These are phyloP conservation scores for Thereuonema tuberculata DNA, from an alignment of 1,140 invertebrate species.

Conservation along the genomic window DNA sequence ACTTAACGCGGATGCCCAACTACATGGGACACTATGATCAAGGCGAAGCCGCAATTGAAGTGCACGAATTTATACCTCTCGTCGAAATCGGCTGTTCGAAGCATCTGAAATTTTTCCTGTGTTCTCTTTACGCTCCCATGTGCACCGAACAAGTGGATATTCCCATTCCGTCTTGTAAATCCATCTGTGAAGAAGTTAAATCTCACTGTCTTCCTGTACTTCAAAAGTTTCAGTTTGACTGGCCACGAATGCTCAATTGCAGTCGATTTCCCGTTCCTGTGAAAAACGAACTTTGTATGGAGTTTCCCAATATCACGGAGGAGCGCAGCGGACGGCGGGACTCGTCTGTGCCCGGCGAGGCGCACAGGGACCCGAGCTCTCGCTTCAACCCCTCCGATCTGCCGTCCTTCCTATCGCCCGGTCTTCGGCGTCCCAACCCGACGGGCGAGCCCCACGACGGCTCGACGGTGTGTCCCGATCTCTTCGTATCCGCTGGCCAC, in stretches of 20 bases:
- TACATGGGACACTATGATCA: conserved; percentile 61
- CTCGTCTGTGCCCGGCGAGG: background rate
- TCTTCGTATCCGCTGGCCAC: background rate
- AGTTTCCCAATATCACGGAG: conserved; percentile 10
- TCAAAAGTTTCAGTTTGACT: conserved; percentile 31
- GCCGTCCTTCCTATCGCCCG: background rate
- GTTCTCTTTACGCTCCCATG: conserved; percentile 37
- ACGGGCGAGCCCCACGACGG: too few species aligned
- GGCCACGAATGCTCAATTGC: conserved; percentile 34
- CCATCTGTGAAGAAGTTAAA: conserved; percentile 15
- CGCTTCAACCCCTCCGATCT: background rate
- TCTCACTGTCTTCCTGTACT: conserved; percentile 31
- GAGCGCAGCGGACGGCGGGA: background rate
- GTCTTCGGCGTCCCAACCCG: background rate
- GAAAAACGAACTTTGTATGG: conserved; percentile 9
- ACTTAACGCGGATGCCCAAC: conserved; percentile 76
- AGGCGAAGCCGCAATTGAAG: conserved; percentile 52
- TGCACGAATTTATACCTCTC: conserved; percentile 36
- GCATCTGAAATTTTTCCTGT: conserved; percentile 36
- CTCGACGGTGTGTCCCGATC: background rate
- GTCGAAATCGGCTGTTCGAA: conserved; percentile 35
- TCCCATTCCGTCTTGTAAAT: conserved; percentile 20
- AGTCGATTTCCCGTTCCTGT: conserved; percentile 16
- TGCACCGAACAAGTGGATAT: conserved; percentile 25
- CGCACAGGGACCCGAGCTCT: background rate